A percentile compares a stretch with the other conserved stretches of the same genome.
These are phyloP conservation scores for Erythrocercus mccallii DNA, from an alignment of 2,113 vertebrate species.

Conservation along the genomic window DNA sequence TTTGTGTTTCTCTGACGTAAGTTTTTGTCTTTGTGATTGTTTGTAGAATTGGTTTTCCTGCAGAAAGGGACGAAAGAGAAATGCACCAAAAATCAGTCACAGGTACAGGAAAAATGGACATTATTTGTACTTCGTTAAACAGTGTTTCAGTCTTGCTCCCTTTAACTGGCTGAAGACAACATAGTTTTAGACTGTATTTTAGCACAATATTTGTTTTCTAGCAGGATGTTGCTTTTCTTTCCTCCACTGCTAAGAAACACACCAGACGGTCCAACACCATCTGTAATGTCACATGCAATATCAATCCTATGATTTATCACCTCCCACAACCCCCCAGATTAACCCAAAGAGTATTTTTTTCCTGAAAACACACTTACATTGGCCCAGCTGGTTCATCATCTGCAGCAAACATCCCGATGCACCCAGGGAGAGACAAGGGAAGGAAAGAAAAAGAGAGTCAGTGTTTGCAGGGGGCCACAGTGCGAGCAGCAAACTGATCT, in stretches of 20 bases:
- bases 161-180: not conserved
- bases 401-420: slow-evolving; percentile 47
- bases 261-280: not conserved
- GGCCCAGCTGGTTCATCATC: slow-evolving; percentile 96
- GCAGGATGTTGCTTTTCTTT: not conserved
- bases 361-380: slow-evolving; percentile 82
- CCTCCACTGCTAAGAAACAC: not conserved
- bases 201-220: not conserved
- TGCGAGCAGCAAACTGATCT: slow-evolving; percentile 33
- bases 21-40: slow-evolving; percentile 99
- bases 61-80: not conserved
- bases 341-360: not conserved
- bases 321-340: not conserved
- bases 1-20: slow-evolving; percentile 98
- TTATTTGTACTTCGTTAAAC: not conserved
- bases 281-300: not conserved
- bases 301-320: not conserved
- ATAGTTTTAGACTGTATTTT: not conserved
- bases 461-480: not conserved
- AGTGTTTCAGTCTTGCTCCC: not conserved
- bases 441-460: slow-evolving; percentile 62
- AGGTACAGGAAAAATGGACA: not conserved
- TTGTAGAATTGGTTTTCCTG: slow-evolving; percentile 99
- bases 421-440: slow-evolving; percentile 45
- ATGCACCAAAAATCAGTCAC: not conserved